Percentiles rank a stretch among this genome's conserved stretches.
phyloP scores from a whole-genome alignment of 2,113 vertebrate genomes.

The Coracopsis vasa region DNA sequence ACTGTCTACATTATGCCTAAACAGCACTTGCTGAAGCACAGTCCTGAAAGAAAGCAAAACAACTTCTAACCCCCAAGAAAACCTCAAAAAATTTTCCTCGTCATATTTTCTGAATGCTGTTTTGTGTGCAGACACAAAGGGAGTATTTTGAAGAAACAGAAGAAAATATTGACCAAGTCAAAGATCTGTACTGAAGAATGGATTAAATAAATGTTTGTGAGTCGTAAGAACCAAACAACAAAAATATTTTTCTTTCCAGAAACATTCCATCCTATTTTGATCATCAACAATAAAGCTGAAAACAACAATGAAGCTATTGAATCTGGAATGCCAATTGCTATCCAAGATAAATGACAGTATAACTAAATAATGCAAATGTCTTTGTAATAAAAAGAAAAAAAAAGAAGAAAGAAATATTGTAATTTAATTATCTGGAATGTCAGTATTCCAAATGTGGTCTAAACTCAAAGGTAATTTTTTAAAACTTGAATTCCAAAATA shows the following conservation, averaged over 20 bases:
- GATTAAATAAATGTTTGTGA: slow-evolving; percentile 72
- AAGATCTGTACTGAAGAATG: slow-evolving; percentile 63
- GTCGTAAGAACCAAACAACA: slow-evolving; percentile 60
- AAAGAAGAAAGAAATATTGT: not conserved
- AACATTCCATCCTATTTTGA: slow-evolving; percentile 64
- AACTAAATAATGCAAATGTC: slow-evolving; percentile 41
- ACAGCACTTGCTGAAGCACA: not conserved
- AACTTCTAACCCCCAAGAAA: not conserved
- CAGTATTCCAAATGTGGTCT: not conserved
- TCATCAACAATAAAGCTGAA: slow-evolving; percentile 54
- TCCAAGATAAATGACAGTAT: slow-evolving; percentile 61
- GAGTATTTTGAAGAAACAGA: slow-evolving; percentile 63
- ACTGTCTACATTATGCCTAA: not conserved
- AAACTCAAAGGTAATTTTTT: not conserved
- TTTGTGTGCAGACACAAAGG: slow-evolving; percentile 58
- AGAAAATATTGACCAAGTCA: slow-evolving; percentile 69
- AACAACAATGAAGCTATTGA: slow-evolving; percentile 56
- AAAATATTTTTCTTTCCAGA: slow-evolving; percentile 67
- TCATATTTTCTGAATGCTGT: slow-evolving; percentile 38
- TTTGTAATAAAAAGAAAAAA: not conserved
- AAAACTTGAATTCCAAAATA: not conserved
- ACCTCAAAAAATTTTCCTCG: not conserved
- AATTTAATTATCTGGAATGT: not conserved
- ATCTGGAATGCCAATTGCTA: slow-evolving; percentile 43
- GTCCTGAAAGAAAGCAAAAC: not conserved